phyloP scores from a whole-genome alignment of 2,888 invertebrate species.

The Linyphia triangularis region DNA sequence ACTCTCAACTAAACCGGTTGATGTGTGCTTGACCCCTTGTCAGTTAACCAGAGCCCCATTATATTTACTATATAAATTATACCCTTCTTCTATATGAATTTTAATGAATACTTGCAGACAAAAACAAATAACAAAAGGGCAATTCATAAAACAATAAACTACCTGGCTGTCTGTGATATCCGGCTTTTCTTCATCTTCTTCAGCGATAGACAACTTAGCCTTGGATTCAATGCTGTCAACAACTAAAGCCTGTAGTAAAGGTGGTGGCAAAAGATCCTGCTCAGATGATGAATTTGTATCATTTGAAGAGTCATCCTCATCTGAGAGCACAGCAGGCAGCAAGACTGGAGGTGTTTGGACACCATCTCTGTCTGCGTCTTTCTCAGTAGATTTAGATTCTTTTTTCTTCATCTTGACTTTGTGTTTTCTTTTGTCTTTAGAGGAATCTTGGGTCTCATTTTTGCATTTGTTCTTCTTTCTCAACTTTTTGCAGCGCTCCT shows the following conservation, averaged over 20 bases:
- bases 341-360: conserved; percentile 68
- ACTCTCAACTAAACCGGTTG: no score
- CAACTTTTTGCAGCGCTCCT: conserved; percentile 66
- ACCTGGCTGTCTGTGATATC: neutral
- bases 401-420: conserved; percentile 69
- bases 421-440: conserved; percentile 68
- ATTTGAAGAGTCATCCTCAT: conserved; percentile 50
- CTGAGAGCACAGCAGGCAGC: conserved; percentile 60
- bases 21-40: no score
- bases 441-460: conserved; percentile 8
- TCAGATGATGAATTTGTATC: conserved; percentile 53
- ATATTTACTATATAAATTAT: no score
- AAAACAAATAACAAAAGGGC: no score
- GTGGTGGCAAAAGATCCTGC: conserved; percentile 68
- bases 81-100: no score
- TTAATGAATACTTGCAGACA: no score
- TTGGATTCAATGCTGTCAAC: conserved; percentile 38
- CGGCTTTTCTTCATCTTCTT: neutral
- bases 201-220: neutral
- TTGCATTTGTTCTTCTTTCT: conserved; percentile 66
- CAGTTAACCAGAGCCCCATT: no score
- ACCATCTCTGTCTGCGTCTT: conserved; percentile 52
- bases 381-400: conserved; percentile 52
- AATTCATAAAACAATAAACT: no score
- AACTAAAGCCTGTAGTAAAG: conserved; percentile 64